A percentile compares a stretch with the other conserved stretches of the same genome.
Conservation (phyloP, 1,140 invertebrate genomes). For the Metopolophium dirhodum region DNA sequence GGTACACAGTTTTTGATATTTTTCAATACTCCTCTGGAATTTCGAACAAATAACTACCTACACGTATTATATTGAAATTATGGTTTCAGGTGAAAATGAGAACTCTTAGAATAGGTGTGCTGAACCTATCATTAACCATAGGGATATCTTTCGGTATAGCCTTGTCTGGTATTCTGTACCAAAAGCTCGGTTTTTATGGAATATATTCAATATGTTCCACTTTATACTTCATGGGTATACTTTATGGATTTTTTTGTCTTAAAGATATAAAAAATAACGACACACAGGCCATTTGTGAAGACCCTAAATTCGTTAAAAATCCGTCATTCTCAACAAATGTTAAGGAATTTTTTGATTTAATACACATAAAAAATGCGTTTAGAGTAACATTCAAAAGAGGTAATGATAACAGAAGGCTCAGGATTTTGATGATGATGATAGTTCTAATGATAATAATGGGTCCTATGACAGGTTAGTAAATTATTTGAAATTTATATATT, state of each 20-base stretch:
- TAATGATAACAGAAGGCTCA: slow-evolving; percentile 72
- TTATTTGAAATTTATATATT: not conserved
- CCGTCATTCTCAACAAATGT: slow-evolving; percentile 61
- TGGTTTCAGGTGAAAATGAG: slow-evolving; percentile 69
- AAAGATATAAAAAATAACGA: slow-evolving; percentile 65
- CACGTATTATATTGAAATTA: not conserved
- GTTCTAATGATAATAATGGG: slow-evolving; percentile 84
- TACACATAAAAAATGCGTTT: slow-evolving; percentile 76
- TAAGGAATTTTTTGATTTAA: slow-evolving; percentile 74
- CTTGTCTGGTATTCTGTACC: slow-evolving; percentile 63
- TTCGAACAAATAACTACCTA: not conserved
- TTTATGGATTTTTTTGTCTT: slow-evolving; percentile 73
- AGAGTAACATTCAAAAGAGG: slow-evolving; percentile 77
- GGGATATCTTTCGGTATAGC: slow-evolving; percentile 72
- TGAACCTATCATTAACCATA: slow-evolving; percentile 81
- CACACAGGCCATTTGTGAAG: not conserved
- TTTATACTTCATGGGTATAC: slow-evolving; percentile 75
- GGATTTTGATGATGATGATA: slow-evolving; percentile 77
- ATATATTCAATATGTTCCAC: slow-evolving; percentile 76
- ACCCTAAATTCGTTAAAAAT: slow-evolving; percentile 58
- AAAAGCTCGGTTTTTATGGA: slow-evolving; percentile 80
- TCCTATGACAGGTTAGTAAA: slow-evolving; percentile 75
- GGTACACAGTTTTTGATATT: slow-evolving; percentile 63
- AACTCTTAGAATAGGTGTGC: slow-evolving; percentile 81
- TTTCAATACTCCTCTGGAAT: not conserved